A percentile compares a stretch with the other conserved stretches of the same genome.
Evolutionary conservation across 1,140 invertebrate species (phyloP).

Genomic region (Dendroctonus ponderosae): DNA sequence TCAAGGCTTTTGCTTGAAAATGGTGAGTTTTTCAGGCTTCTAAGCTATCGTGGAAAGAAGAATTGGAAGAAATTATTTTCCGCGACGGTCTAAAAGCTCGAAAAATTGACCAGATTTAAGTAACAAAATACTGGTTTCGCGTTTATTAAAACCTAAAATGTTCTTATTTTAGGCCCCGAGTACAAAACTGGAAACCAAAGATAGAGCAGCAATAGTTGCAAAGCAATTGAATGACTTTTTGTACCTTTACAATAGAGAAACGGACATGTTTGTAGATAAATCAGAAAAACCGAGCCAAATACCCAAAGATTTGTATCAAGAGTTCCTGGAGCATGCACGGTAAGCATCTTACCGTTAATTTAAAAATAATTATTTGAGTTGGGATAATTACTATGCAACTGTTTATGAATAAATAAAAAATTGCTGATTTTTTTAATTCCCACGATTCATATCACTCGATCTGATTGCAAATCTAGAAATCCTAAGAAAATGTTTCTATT

Average conservation of each 20-base stretch:
- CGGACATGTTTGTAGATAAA: conserved; percentile 70
- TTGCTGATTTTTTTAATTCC: background rate
- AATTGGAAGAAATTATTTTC: too few relatives aligned
- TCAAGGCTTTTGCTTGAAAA: too few relatives aligned
- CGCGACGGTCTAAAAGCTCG: too few relatives aligned
- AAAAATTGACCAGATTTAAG: background rate
- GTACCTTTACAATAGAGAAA: conserved; percentile 84
- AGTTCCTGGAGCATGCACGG: conserved; percentile 55
- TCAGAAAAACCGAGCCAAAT: conserved; percentile 62
- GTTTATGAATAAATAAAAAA: background rate
- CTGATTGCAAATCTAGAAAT: background rate
- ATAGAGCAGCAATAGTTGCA: conserved; percentile 81
- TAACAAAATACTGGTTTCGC: background rate
- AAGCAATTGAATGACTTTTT: conserved; percentile 92
- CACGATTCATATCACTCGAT: background rate
- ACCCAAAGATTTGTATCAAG: conserved; percentile 59
- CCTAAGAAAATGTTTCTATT: conserved; percentile 5
- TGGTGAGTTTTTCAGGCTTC: too few relatives aligned
- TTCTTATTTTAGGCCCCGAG: conserved; percentile 62
- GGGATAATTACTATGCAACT: background rate
- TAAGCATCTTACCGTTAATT: conserved; percentile 28
- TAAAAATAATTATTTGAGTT: background rate
- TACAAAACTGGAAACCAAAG: conserved; percentile 76
- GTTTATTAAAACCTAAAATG: conserved; percentile 13
- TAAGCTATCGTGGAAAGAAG: too few relatives aligned